phyloP scores from a whole-genome alignment of 2,888 invertebrate genomes.

The Drosophila anomelani region DNA sequence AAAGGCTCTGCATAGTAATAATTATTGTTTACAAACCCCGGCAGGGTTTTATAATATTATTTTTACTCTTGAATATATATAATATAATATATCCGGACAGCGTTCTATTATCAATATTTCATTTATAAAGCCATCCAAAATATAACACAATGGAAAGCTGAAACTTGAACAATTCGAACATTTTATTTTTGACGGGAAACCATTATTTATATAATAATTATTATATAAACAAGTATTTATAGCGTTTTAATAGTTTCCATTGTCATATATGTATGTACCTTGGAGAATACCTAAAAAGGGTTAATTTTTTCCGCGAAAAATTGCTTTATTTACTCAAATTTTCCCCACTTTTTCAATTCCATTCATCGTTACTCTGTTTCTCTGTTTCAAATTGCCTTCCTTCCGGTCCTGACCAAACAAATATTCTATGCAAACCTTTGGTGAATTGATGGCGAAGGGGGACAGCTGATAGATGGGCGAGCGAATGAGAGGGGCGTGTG shows the following conservation, averaged over 20 bases:
- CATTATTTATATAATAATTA: neutral
- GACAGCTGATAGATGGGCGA: too few species aligned
- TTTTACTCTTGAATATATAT: neutral
- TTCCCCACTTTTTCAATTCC: conserved; percentile 1
- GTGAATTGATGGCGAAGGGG: conserved; percentile 23
- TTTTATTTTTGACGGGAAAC: neutral
- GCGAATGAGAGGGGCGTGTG: neutral
- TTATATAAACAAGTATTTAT: too few species aligned
- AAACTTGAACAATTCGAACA: too few species aligned
- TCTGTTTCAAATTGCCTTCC: conserved; percentile 40
- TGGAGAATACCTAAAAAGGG: neutral
- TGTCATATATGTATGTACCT: neutral
- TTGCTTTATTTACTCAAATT: conserved; percentile 1
- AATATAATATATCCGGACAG: neutral
- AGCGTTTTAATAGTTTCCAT: neutral
- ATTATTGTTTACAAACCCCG: neutral
- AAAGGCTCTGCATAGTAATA: neutral
- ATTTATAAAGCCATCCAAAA: neutral
- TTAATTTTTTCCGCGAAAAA: neutral
- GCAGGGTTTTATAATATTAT: neutral
- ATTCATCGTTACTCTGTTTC: conserved; percentile 13
- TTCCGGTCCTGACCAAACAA: conserved; percentile 35
- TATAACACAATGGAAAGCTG: neutral
- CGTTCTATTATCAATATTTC: neutral
- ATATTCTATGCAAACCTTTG: conserved; percentile 40